These are phyloP conservation scores for Myathropa florea DNA, from an alignment of 2,888 invertebrate genomes.

Conservation along the genomic window DNA sequence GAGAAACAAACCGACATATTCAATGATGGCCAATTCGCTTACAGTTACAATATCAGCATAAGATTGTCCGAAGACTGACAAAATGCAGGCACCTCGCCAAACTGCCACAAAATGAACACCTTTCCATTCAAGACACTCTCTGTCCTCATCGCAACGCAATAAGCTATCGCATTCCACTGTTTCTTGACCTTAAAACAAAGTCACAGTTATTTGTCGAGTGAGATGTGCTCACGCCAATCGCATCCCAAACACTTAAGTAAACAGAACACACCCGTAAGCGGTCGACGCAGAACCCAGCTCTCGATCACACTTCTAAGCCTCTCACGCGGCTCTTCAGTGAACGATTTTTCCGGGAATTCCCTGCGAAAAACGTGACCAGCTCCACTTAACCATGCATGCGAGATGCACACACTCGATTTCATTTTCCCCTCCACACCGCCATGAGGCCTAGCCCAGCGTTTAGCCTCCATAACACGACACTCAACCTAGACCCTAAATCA, in stretches of 20 bases:
- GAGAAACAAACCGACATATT: no score
- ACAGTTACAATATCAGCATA: no score
- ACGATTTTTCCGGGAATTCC: not conserved
- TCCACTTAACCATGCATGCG: not conserved
- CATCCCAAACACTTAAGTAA: not conserved
- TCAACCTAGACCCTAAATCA: constrained; percentile 24
- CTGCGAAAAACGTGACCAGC: constrained; percentile 7
- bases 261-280: not conserved
- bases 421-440: not conserved
- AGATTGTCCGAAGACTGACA: no score
- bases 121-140: not conserved
- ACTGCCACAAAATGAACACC: not conserved
- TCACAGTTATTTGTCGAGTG: not conserved
- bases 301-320: not conserved
- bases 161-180: not conserved
- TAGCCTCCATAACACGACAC: constrained; percentile 15
- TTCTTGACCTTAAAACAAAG: not conserved
- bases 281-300: not conserved
- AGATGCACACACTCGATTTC: not conserved
- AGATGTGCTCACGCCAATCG: not conserved
- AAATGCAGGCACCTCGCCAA: no score
- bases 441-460: not conserved
- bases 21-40: no score
- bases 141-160: not conserved
- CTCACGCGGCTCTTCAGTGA: not conserved